Base-by-base conservation (phyloP, 2,113 vertebrate genomes). In the Lichenostomus cassidix region DNA sequence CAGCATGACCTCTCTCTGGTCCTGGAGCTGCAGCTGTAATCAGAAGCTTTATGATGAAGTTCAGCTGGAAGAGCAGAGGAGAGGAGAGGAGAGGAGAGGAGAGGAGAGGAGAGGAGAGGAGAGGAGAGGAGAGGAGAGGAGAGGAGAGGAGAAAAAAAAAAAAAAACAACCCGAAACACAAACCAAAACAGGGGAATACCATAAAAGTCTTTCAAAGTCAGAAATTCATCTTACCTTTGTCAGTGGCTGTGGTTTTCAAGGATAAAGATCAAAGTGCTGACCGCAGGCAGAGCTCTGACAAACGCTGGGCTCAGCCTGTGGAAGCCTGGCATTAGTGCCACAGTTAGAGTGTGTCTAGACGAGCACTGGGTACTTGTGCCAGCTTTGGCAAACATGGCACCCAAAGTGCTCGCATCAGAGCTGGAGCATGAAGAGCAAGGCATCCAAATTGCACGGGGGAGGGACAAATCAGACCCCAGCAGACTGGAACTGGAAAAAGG, bases 211-310 rank as follows among this genome's bases (percentile, higher is more conserved):
- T 97, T 96, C 90, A 94, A 92, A 97, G 91, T 85, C 91, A 96
- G 89, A 96, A 98, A 98, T 97, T 96, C 94, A 95, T 97, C 96
- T 96, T 95, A 97, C 97, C 97, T 98, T 97, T 95, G 97, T 97
- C 96, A 68, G 97, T 98, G 97, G 92, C 96, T 98, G 97, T 96
- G 97, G 98, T 98, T 98, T 98, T 78, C 91, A 92, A 95, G 97
- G 97, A 97, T 98, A 96, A 96, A 98, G 97, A 98, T 98, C 98
- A 98, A 98, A 98, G 97, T 21, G 37, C 94, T 97, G 97, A 97
- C 96, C 55, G 83, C 97, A 97, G 98, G 97, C 97, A 98, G 97
- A 98, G 94, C 95, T 97, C 94, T 97, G 97, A 98, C 95, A 96
- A 98, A 97, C 9, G 70, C 63, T 27, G 55, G 89, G 92, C 95